These are phyloP conservation scores for Siphonodentalium dalli DNA, from an alignment of 2,888 invertebrate species.

Conservation along the genomic window DNA sequence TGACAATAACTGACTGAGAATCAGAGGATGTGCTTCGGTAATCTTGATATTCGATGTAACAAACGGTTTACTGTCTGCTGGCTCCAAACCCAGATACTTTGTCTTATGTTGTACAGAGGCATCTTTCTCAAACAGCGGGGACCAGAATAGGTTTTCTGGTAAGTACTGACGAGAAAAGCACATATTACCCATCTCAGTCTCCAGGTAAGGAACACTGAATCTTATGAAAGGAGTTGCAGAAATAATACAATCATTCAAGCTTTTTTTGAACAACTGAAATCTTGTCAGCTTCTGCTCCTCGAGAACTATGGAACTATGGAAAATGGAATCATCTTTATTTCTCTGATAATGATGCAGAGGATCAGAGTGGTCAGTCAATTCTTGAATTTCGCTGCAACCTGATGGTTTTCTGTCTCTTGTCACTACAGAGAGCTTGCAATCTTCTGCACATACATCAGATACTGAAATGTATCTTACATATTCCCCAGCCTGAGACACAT, in stretches of 20 bases:
- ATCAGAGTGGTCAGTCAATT: constrained; percentile 69
- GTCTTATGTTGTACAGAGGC: constrained; percentile 1
- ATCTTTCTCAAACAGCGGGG: constrained; percentile 60
- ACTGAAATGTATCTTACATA: background rate
- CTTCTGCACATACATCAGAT: background rate
- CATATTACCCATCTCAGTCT: constrained; percentile 81
- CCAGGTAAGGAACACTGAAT: constrained; percentile 85
- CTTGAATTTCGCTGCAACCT: constrained; percentile 12
- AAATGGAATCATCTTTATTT: constrained; percentile 65
- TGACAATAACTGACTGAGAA: constrained; percentile 74
- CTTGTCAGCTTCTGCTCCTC: constrained; percentile 41
- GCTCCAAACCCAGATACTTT: constrained; percentile 26
- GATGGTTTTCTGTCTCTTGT: constrained; percentile 17
- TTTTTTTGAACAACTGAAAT: constrained; percentile 73
- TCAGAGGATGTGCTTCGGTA: constrained; percentile 73
- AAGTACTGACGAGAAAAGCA: constrained; percentile 78
- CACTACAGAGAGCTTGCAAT: background rate
- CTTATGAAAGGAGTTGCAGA: constrained; percentile 88
- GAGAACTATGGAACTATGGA: constrained; percentile 40
- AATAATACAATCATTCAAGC: constrained; percentile 76
- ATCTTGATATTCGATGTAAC: constrained; percentile 39
- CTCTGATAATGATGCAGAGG: constrained; percentile 74
- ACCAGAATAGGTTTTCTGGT: constrained; percentile 77
- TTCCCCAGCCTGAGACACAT: background rate
- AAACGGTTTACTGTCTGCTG: constrained; percentile 20